These are phyloP conservation scores for Hololepta plana DNA, from an alignment of 2,888 invertebrate genomes.

Conservation along the genomic window DNA sequence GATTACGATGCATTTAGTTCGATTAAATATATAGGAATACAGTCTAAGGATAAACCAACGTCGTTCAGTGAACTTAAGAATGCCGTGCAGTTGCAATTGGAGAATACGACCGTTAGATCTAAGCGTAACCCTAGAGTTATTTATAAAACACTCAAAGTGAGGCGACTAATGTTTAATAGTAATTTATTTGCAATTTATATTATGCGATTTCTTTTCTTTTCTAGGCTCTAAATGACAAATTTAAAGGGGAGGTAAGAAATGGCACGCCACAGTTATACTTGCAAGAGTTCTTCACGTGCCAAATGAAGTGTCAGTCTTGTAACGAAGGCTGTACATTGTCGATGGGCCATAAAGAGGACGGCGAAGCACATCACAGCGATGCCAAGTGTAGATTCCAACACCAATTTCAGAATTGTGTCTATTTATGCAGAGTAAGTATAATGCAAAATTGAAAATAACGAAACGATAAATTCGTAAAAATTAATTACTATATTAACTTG, in stretches of 20 bases:
- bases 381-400: conserved; percentile 45
- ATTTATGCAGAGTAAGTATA: conserved; percentile 37
- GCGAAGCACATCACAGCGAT: conserved; percentile 34
- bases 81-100: conserved; percentile 41
- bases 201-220: no score
- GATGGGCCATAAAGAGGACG: conserved; percentile 47
- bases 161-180: conserved; percentile 4
- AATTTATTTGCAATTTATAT: no score
- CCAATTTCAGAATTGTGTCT: conserved; percentile 52
- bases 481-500: conserved; percentile 1
- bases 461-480: no score
- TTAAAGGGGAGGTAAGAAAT: conserved; percentile 46
- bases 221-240: conserved; percentile 55
- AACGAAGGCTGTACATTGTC: conserved; percentile 40
- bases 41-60: conserved; percentile 33
- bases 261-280: conserved; percentile 47
- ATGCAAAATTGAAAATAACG: no score
- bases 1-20: conserved; percentile 56
- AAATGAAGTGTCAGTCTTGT: conserved; percentile 52
- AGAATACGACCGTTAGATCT: conserved; percentile 51
- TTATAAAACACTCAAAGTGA: conserved; percentile 46
- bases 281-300: conserved; percentile 64
- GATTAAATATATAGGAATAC: conserved; percentile 46
- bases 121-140: conserved; percentile 47
- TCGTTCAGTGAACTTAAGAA: conserved; percentile 39